Evolutionary conservation across 2,797 vertebrate genomes (phyloP).

Genomic region (Bradypus variegatus): DNA sequence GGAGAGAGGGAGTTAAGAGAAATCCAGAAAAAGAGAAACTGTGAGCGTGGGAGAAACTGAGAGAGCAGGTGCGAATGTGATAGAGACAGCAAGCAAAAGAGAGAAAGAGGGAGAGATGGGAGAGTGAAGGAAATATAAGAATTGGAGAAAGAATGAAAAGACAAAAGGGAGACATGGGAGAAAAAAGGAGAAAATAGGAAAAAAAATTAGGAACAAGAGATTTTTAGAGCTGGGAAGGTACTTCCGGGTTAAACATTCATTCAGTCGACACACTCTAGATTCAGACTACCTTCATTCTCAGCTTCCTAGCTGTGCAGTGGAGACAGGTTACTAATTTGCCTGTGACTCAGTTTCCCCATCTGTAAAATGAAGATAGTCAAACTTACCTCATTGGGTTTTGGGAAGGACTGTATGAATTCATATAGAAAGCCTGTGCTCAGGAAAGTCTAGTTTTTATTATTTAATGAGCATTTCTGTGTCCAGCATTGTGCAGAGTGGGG

Average conservation of each 20-base stretch:
- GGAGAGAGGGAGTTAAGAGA: not conserved
- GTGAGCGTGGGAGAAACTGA: not conserved
- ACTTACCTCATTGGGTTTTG: not conserved
- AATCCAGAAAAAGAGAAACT: not conserved
- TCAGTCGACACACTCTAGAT: not conserved
- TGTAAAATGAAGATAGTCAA: not conserved
- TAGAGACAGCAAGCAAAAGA: not conserved
- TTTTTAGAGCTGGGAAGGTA: not conserved
- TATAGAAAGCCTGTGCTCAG: not conserved
- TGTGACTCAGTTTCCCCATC: not conserved
- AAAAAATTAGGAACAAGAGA: not conserved
- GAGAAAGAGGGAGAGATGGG: not conserved
- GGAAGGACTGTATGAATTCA: not conserved
- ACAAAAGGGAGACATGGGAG: not conserved
- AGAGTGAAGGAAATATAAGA: not conserved
- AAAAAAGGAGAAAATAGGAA: not conserved
- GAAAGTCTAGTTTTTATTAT: not conserved
- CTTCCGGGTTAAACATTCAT: too few relatives aligned
- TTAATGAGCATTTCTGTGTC: not conserved
- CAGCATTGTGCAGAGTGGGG: not conserved
- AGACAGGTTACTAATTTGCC: not conserved
- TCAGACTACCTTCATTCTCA: too few relatives aligned
- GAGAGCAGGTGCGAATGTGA: not conserved
- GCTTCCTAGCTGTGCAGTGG: not conserved
- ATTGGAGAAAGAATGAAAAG: too few relatives aligned